A percentile compares a stretch with the other conserved stretches of the same genome.
Evolutionary conservation across 2,888 invertebrate species (phyloP).

Genomic region (Malthinus flaveolus): DNA sequence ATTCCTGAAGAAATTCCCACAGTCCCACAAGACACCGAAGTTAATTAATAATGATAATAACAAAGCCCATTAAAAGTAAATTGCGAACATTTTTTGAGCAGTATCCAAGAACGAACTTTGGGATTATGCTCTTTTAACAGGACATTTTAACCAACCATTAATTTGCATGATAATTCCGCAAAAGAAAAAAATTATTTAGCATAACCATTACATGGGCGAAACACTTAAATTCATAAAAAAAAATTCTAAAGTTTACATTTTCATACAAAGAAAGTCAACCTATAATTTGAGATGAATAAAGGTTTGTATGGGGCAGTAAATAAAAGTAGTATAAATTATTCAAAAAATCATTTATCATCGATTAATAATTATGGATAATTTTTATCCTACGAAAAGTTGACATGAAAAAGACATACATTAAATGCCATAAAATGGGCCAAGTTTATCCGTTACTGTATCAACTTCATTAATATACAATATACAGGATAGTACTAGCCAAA

Average conservation of each 20-base stretch:
- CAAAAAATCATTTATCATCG: slow-evolving; percentile 23
- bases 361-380: slow-evolving; percentile 22
- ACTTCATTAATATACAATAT: too few species aligned
- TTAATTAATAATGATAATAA: too few species aligned
- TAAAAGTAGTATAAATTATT: slow-evolving; percentile 16
- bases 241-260: slow-evolving; percentile 1
- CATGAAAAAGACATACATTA: too few species aligned
- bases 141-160: slow-evolving; percentile 32
- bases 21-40: too few species aligned
- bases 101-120: slow-evolving; percentile 5
- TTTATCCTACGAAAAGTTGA: background rate
- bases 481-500: too few species aligned
- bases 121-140: slow-evolving; percentile 17
- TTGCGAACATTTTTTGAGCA: background rate
- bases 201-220: slow-evolving; percentile 34
- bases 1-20: too few species aligned
- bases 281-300: slow-evolving; percentile 22
- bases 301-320: slow-evolving; percentile 16
- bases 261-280: slow-evolving; percentile 17
- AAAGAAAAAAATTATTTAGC: slow-evolving; percentile 39
- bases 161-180: slow-evolving; percentile 36
- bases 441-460: too few species aligned
- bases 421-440: too few species aligned
- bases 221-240: background rate
- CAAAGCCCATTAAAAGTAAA: too few species aligned